Evolutionary conservation across 1,140 invertebrate species (phyloP).

Genomic region (Ips nitidus): DNA sequence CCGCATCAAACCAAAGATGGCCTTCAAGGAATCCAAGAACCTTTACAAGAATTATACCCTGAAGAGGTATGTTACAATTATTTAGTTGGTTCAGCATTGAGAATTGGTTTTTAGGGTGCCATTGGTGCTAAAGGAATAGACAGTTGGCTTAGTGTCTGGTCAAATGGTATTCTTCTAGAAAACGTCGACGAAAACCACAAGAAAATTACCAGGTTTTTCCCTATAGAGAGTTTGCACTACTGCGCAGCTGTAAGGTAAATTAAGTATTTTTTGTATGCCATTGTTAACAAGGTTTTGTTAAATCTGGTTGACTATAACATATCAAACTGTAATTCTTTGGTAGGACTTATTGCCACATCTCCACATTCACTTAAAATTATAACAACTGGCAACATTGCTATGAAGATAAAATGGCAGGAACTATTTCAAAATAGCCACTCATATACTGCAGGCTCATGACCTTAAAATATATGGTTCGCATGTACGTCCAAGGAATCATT

Average conservation of each 20-base stretch:
- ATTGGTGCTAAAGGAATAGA: slow-evolving; percentile 91
- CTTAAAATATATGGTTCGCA: no score
- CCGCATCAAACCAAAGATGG: slow-evolving; percentile 98
- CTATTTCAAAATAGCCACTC: no score
- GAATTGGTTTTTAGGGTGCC: slow-evolving; percentile 54
- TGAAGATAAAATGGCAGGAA: no score
- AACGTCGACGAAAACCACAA: slow-evolving; percentile 96
- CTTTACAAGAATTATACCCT: slow-evolving; percentile 93
- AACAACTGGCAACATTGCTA: no score
- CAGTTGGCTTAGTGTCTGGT: slow-evolving; percentile 97
- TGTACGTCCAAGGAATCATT: no score
- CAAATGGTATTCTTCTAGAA: slow-evolving; percentile 92
- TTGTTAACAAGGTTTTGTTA: no score
- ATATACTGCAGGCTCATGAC: no score
- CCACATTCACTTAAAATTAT: no score
- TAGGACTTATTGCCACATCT: no score
- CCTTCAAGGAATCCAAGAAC: slow-evolving; percentile 96
- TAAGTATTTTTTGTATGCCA: not conserved
- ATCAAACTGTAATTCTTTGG: no score
- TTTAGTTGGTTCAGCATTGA: not conserved
- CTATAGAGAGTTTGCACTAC: slow-evolving; percentile 94
- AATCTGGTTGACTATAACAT: no score
- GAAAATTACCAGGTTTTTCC: slow-evolving; percentile 94
- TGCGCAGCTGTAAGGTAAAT: slow-evolving; percentile 94
- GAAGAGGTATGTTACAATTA: slow-evolving; percentile 62